A percentile compares a stretch with the other conserved stretches of the same genome.
phyloP scores from a whole-genome alignment of 2,113 vertebrate species.

The Bufo bufo region DNA sequence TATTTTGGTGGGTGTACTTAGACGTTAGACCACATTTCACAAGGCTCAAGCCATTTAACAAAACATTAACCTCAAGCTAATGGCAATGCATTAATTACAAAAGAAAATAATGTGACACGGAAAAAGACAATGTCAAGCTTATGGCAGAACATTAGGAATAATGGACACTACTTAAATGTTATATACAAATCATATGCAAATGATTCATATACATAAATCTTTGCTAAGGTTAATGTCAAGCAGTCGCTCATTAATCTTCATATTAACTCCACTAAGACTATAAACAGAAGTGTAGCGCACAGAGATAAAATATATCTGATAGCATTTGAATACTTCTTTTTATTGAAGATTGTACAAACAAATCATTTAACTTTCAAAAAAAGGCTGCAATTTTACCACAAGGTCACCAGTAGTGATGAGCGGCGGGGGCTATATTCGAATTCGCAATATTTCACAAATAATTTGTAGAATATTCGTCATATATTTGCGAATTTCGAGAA shows the following conservation, averaged over 20 bases:
- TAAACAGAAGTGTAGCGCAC: conserved; percentile 4
- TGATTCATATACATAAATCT: conserved; percentile 49
- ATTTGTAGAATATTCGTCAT: no score
- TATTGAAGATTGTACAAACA: neutral
- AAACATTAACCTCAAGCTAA: conserved; percentile 52
- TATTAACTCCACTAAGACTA: neutral
- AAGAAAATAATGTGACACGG: conserved; percentile 52
- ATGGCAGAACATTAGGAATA: conserved; percentile 41
- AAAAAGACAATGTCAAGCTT: conserved; percentile 49
- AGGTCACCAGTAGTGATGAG: neutral
- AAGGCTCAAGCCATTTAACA: conserved; percentile 43
- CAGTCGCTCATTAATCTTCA: conserved; percentile 27
- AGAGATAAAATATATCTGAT: neutral
- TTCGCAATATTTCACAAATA: no score
- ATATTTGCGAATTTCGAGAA: no score
- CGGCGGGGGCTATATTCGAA: no score
- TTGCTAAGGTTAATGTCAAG: conserved; percentile 43
- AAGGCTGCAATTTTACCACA: neutral
- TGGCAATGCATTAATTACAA: conserved; percentile 52
- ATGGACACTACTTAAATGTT: conserved; percentile 50
- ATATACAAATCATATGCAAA: conserved; percentile 55
- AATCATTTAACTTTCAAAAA: neutral
- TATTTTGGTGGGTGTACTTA: conserved; percentile 28
- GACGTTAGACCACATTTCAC: conserved; percentile 29
- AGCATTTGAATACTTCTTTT: neutral